These are phyloP conservation scores for Adela reaumurella DNA, from an alignment of 2,888 invertebrate genomes.

Conservation along the genomic window DNA sequence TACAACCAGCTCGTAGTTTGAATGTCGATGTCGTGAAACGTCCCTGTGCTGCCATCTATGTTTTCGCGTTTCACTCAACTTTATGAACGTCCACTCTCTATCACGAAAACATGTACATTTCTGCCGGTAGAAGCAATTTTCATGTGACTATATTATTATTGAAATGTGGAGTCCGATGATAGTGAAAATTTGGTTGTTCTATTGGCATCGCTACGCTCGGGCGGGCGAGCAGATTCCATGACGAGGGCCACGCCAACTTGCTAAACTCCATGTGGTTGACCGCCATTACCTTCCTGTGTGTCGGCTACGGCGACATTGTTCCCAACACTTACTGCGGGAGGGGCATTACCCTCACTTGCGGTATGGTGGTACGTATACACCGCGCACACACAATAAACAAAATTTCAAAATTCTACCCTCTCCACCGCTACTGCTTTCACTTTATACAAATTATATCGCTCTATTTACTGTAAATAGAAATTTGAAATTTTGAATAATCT, in stretches of 20 bases:
- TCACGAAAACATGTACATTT: no score
- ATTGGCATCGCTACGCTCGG: background rate
- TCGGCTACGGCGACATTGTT: constrained; percentile 99
- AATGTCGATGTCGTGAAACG: no score
- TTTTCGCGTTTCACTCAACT: no score
- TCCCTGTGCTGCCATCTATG: no score
- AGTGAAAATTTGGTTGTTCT: background rate
- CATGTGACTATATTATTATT: no score
- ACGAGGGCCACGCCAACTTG: constrained; percentile 97
- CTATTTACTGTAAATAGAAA: background rate
- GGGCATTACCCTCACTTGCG: constrained; percentile 97
- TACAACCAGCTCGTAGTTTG: no score
- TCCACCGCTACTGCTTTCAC: no score
- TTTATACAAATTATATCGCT: no score
- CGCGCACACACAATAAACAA: background rate
- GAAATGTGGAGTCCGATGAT: no score
- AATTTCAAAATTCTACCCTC: background rate
- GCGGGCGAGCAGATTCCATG: constrained; percentile 77
- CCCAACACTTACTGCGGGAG: constrained; percentile 99
- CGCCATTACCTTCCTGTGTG: constrained; percentile 99
- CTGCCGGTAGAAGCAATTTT: no score
- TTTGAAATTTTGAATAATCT: background rate
- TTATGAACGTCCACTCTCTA: no score
- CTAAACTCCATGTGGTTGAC: constrained; percentile 99
- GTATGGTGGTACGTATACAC: constrained; percentile 92